A percentile compares a stretch with the other conserved stretches of the same genome.
Conservation (phyloP, 2,797 vertebrate genomes). For the Phataginus tricuspis region DNA sequence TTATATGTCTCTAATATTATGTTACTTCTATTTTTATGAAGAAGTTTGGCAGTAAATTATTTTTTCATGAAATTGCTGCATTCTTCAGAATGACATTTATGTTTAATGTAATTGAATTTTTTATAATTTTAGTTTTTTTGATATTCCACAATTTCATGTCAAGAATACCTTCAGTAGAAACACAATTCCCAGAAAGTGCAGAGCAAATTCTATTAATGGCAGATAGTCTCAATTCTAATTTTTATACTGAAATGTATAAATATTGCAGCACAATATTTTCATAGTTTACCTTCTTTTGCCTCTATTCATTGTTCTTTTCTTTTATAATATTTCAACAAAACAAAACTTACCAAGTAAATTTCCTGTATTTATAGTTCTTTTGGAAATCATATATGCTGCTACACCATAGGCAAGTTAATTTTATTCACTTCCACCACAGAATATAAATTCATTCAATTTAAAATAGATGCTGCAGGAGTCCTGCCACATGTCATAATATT, state of each 20-base stretch:
- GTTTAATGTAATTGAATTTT: neutral
- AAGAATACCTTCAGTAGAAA: neutral
- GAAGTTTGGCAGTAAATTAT: neutral
- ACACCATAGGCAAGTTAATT: neutral
- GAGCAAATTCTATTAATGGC: neutral
- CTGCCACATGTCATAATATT: neutral
- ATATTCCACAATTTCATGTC: neutral
- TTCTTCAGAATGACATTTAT: neutral
- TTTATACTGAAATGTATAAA: neutral
- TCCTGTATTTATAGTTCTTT: neutral
- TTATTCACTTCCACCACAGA: neutral
- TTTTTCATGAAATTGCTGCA: neutral
- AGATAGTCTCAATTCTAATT: neutral
- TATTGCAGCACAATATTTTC: neutral
- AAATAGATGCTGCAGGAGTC: neutral
- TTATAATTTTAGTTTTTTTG: neutral
- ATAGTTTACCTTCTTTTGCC: neutral
- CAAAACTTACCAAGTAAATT: neutral
- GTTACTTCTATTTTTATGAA: neutral
- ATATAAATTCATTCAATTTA: neutral
- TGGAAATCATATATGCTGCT: neutral
- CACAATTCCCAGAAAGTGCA: neutral
- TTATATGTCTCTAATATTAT: neutral
- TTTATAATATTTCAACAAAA: neutral
- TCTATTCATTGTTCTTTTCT: neutral